Evolutionary conservation across 2,113 vertebrate species (phyloP), one percentile per base, ranked within the genome.

Genomic region (Oreotrochilus melanogaster): DNA sequence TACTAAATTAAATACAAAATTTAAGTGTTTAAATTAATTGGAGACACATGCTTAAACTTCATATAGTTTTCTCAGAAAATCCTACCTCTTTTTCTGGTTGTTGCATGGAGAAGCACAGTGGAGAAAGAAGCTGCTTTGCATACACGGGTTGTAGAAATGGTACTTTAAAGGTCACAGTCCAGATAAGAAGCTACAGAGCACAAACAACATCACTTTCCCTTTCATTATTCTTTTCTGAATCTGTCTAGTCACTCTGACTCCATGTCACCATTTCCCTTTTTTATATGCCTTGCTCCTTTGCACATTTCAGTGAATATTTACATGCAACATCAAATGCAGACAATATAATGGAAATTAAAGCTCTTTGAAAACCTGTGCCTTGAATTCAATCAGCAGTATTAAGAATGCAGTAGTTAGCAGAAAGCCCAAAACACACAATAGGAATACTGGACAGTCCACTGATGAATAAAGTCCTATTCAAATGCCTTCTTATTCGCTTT

Each of bases 301-400:
- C 80, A 89, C 45, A 66, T 96, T 95, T 96, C 93, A 90, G 78
- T 89, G 82, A 86, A 92, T 91, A 87, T 90, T 94, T 70, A 65
- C 48, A 54, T 67, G 33, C 53, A 89, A 22, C 80, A 89, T 54
- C 66, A 67, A 92, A 73, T 18, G 6, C 78, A 86, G 88, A 89
- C 71, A 93, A 80, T 33, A 47, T 72, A 92, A 96, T 78, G 48
- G 64, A 56, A 94, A 87, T 76, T 67, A 76, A 91, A 94, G 54
- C 64, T 78, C 74, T 92, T 30, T 73, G 66, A 70, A 89, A 92
- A 56, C 48, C 62, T 70, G 2, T 71, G 56, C 22, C 48, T 54
- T 62, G 71, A 89, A 95, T 94, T 93, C 81, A 96, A 74, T 95
- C 95, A 93, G 67, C 70, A 54, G n/a, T 45, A 88, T 66, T 53